phyloP scores from a whole-genome alignment of 2,888 invertebrate species.

The Sialis fuliginosa region DNA sequence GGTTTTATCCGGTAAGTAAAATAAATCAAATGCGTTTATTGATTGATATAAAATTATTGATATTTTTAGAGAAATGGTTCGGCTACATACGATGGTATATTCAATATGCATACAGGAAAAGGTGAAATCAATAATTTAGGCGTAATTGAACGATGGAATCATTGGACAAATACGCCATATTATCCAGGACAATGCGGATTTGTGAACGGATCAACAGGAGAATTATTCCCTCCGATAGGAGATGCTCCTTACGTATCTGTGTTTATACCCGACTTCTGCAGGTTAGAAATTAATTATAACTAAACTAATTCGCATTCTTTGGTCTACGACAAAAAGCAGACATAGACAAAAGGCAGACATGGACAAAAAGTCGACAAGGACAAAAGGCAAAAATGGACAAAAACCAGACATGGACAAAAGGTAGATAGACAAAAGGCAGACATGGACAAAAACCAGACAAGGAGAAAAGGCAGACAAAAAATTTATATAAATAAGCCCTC shows the following conservation, averaged over 20 bases:
- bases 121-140: constrained; percentile 46
- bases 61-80: constrained; percentile 53
- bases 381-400: too few relatives aligned
- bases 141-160: constrained; percentile 53
- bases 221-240: constrained; percentile 57
- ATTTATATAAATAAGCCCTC: too few relatives aligned
- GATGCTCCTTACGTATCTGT: constrained; percentile 38
- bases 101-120: constrained; percentile 58
- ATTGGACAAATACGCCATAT: constrained; percentile 32
- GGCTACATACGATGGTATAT: constrained; percentile 53
- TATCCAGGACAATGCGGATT: constrained; percentile 43
- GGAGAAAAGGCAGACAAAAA: too few relatives aligned
- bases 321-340: too few relatives aligned
- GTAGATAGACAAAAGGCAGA: too few relatives aligned
- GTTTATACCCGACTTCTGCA: constrained; percentile 64
- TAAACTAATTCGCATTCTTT: background rate
- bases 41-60: constrained; percentile 2
- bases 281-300: constrained; percentile 29
- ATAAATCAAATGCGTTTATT: background rate
- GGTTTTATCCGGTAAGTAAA: constrained; percentile 59
- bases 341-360: too few relatives aligned
- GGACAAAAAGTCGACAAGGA: too few relatives aligned
- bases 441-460: too few relatives aligned
- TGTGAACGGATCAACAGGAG: constrained; percentile 60
- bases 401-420: too few relatives aligned